These are phyloP conservation scores for Falco columbarius DNA, from an alignment of 2,797 vertebrate genomes.

Conservation along the genomic window DNA sequence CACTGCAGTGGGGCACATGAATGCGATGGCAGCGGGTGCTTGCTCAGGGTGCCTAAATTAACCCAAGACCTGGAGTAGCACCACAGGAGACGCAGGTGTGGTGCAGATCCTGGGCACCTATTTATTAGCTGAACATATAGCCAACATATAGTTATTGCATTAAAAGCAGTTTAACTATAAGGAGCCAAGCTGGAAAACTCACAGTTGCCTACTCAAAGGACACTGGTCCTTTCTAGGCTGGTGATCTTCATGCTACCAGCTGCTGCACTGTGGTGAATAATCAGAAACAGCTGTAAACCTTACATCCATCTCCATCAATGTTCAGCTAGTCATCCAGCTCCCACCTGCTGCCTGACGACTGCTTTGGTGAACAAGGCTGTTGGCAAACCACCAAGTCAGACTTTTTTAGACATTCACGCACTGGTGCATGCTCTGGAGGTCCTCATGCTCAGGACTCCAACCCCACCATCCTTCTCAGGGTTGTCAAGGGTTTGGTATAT, in stretches of 20 bases:
- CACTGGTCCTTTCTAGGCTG: background rate
- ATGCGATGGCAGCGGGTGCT: background rate
- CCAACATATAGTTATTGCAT: background rate
- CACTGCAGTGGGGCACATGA: rapidly evolving
- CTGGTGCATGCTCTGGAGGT: background rate
- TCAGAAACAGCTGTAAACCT: background rate
- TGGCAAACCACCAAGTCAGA: background rate
- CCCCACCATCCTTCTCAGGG: background rate
- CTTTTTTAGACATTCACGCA: background rate
- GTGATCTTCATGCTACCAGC: background rate
- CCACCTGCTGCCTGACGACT: background rate
- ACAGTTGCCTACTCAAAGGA: background rate
- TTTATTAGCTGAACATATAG: background rate
- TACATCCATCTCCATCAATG: background rate
- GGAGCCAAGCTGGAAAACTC: background rate
- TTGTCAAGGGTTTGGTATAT: background rate
- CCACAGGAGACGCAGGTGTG: background rate
- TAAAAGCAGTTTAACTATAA: background rate
- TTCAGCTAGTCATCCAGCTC: background rate
- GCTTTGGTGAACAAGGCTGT: background rate
- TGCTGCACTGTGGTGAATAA: background rate
- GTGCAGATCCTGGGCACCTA: background rate
- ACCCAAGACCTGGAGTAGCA: background rate
- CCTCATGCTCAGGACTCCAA: background rate
- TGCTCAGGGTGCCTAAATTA: background rate